phyloP scores from a whole-genome alignment of 2,888 invertebrate species.

The Polydrusus tereticollis region DNA sequence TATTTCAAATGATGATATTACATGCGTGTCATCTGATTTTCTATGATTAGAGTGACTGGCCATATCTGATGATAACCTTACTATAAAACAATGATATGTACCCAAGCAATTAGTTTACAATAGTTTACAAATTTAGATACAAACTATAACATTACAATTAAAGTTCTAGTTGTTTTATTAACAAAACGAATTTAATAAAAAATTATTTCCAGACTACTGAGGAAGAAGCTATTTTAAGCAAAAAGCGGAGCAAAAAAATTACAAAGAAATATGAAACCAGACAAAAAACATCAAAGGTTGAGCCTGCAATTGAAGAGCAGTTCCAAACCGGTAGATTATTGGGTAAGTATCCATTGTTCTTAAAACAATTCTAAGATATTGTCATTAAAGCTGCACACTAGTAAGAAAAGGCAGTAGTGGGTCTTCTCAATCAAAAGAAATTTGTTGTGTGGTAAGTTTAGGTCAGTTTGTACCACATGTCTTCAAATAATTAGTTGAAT shows the following conservation, averaged over 20 bases:
- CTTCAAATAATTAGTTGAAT: too few species aligned
- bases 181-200: background rate
- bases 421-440: too few species aligned
- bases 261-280: conserved; percentile 93
- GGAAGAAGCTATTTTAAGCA: conserved; percentile 94
- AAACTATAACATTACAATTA: too few species aligned
- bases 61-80: conserved; percentile 1
- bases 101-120: too few species aligned
- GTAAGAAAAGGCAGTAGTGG: too few species aligned
- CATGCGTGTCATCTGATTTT: conserved; percentile 75
- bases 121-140: too few species aligned
- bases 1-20: conserved; percentile 66
- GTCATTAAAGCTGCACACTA: too few species aligned
- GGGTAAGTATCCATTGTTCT: conserved; percentile 72
- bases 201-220: conserved; percentile 82
- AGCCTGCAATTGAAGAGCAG: conserved; percentile 94
- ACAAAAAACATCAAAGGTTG: conserved; percentile 94
- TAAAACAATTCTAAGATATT: conserved; percentile 42
- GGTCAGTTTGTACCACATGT: too few species aligned
- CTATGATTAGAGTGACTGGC: conserved; percentile 53
- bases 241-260: conserved; percentile 93
- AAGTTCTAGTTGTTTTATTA: too few species aligned
- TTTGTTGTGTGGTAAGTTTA: too few species aligned
- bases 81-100: background rate
- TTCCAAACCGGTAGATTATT: conserved; percentile 96